phyloP scores from a whole-genome alignment of 1,140 invertebrate genomes.

The Portunus trituberculatus region DNA sequence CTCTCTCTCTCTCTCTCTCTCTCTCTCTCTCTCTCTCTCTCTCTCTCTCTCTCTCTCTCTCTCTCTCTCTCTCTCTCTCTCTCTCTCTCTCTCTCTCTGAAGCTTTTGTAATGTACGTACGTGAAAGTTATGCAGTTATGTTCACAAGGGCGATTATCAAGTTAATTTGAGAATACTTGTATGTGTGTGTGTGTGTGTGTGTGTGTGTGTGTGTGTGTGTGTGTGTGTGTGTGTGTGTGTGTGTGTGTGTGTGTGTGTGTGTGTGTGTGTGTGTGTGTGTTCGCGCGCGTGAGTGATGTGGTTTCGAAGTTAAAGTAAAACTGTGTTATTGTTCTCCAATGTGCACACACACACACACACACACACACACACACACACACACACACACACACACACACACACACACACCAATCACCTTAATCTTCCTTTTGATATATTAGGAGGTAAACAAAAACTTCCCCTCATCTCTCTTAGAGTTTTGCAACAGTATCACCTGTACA shows the following conservation, averaged over 20 bases:
- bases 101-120: background rate
- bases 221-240: background rate
- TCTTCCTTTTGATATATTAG: background rate
- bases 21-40: background rate
- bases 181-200: background rate
- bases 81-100: background rate
- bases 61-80: conserved; percentile 30
- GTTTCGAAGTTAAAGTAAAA: background rate
- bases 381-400: conserved; percentile 51
- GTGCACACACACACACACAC: conserved; percentile 47
- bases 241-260: too few relatives aligned
- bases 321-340: background rate
- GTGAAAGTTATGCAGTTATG: background rate
- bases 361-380: conserved; percentile 51
- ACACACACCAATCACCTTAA: background rate
- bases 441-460: too few relatives aligned
- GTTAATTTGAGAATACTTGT: background rate
- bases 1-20: background rate
- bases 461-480: too few relatives aligned
- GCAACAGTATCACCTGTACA: too few relatives aligned
- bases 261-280: background rate
- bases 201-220: background rate
- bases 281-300: too few relatives aligned
- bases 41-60: background rate
- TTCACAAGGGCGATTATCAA: background rate